These are phyloP conservation scores for Chymomyza costata DNA, from an alignment of 1,140 invertebrate species.

Conservation along the genomic window DNA sequence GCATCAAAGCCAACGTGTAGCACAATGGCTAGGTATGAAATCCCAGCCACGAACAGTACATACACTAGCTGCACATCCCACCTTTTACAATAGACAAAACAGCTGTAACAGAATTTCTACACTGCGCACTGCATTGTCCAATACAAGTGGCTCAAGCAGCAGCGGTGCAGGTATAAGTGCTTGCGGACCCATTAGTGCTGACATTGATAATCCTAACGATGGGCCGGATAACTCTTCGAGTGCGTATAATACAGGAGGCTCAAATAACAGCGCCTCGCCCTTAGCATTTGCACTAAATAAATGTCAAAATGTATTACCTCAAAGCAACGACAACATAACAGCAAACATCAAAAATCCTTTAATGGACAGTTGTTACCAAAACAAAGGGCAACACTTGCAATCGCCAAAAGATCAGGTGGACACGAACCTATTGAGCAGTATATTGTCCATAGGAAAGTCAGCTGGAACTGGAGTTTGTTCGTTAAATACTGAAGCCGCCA, in stretches of 20 bases:
- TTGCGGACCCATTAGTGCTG: constrained; percentile 21
- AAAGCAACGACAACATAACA: constrained; percentile 16
- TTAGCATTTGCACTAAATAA: constrained; percentile 78
- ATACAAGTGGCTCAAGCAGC: constrained; percentile 54
- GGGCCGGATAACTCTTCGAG: constrained; percentile 82
- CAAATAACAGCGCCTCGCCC: constrained; percentile 82
- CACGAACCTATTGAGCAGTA: constrained; percentile 27
- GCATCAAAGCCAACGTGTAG: constrained; percentile 64
- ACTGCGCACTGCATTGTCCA: constrained; percentile 46
- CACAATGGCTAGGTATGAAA: constrained; percentile 62
- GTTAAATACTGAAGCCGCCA: constrained; percentile 13
- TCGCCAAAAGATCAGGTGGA: constrained; percentile 20
- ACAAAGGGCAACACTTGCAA: constrained; percentile 4
- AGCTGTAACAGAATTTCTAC: constrained; percentile 42
- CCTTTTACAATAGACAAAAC: constrained; percentile 11
- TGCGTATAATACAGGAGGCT: constrained; percentile 87
- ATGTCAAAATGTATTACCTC: constrained; percentile 22
- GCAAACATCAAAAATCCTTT: not conserved
- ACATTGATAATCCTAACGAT: constrained; percentile 63
- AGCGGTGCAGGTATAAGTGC: constrained; percentile 34
- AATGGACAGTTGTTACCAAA: not conserved
- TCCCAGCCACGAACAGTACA: constrained; percentile 25
- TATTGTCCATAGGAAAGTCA: constrained; percentile 45
- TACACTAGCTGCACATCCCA: constrained; percentile 21
- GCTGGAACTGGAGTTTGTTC: constrained; percentile 35